These are phyloP conservation scores for Antheraea assamensis DNA, from an alignment of 2,888 invertebrate species.

Conservation along the genomic window DNA sequence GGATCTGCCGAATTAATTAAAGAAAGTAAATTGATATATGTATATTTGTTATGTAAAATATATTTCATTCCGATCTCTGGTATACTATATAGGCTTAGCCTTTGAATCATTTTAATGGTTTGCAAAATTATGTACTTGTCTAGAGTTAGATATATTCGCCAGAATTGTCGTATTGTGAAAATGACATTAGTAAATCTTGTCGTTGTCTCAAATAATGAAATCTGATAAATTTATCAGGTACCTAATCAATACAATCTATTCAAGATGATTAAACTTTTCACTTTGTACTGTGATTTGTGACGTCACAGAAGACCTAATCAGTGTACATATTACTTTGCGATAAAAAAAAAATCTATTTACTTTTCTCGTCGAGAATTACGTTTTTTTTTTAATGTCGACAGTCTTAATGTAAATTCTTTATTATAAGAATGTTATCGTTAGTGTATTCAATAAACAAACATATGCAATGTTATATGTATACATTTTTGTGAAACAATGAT, in stretches of 20 bases:
- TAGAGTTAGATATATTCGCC: not conserved
- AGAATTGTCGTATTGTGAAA: not conserved
- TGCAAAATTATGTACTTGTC: too few species aligned
- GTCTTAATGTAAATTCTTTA: not conserved
- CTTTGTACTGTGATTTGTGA: not conserved
- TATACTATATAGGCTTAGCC: too few species aligned
- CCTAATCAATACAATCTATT: not conserved
- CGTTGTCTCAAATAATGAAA: not conserved
- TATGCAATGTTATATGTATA: not conserved
- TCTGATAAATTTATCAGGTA: not conserved
- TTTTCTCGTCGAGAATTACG: too few species aligned
- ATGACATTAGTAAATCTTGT: too few species aligned
- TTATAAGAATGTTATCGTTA: not conserved
- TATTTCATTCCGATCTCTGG: too few species aligned
- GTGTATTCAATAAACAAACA: not conserved
- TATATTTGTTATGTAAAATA: too few species aligned
- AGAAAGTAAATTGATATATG: too few species aligned
- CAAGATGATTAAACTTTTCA: not conserved
- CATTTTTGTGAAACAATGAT: not conserved
- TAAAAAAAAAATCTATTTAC: not conserved
- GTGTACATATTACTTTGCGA: not conserved
- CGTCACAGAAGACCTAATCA: not conserved
- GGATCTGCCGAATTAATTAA: too few species aligned
- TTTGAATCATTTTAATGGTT: too few species aligned
- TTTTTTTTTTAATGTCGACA: not conserved